These are phyloP conservation scores for Asobara japonica DNA, from an alignment of 1,140 invertebrate species.

Conservation along the genomic window DNA sequence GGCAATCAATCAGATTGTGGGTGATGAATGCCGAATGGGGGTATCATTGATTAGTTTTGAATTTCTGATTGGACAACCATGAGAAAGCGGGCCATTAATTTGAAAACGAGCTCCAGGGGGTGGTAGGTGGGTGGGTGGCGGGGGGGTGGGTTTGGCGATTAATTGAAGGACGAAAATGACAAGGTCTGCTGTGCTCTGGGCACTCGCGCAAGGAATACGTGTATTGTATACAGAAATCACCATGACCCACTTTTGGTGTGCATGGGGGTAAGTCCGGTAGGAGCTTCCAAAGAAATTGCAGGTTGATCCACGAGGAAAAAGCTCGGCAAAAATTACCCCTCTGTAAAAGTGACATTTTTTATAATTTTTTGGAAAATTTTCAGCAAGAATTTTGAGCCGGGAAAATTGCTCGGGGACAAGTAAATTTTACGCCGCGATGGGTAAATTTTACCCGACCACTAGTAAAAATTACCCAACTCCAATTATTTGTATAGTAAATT, in stretches of 20 bases:
- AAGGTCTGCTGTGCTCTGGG: background rate
- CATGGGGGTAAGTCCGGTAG: background rate
- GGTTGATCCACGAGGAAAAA: too few relatives aligned
- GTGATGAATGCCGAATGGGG: background rate
- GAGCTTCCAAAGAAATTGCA: background rate
- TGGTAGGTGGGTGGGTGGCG: background rate
- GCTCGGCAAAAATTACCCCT: too few relatives aligned
- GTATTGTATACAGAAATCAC: background rate
- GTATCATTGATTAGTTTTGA: background rate
- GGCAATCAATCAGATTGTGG: background rate
- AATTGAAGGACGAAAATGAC: slow-evolving; percentile 3
- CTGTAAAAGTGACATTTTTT: too few relatives aligned
- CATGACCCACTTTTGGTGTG: background rate
- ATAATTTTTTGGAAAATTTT: too few relatives aligned
- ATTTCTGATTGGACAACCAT: background rate
- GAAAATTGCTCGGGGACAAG: too few relatives aligned
- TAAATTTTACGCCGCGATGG: too few relatives aligned
- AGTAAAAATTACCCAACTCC: too few relatives aligned
- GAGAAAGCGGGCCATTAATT: background rate
- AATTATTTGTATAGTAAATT: too few relatives aligned
- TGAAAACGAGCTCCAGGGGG: background rate
- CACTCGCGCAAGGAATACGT: background rate
- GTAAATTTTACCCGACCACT: too few relatives aligned
- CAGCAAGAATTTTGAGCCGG: too few relatives aligned
- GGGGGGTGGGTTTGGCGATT: background rate